These are phyloP conservation scores for Solenopsis fugax DNA, from an alignment of 1,140 invertebrate species.

Conservation along the genomic window DNA sequence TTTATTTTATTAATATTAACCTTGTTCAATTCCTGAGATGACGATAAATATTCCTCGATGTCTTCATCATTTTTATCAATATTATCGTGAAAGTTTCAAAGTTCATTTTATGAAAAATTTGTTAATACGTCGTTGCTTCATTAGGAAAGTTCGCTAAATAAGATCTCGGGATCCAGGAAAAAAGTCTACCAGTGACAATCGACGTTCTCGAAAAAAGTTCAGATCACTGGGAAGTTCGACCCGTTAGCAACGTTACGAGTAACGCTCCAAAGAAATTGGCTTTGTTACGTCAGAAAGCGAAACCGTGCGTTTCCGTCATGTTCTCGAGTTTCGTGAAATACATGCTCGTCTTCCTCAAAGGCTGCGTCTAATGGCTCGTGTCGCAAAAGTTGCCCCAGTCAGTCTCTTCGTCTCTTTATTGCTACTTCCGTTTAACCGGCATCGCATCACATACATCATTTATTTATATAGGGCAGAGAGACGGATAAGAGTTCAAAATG, in stretches of 20 bases:
- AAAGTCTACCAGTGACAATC: conserved; percentile 23
- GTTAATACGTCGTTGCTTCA: conserved; percentile 10
- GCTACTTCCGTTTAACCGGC: conserved; percentile 21
- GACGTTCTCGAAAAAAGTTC: conserved; percentile 55
- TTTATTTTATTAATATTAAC: background rate
- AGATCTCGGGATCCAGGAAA: background rate
- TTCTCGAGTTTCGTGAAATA: conserved; percentile 43
- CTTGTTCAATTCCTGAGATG: background rate
- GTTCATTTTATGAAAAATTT: conserved; percentile 9
- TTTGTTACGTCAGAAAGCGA: conserved; percentile 68
- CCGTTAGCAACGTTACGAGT: conserved; percentile 65
- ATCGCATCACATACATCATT: conserved; percentile 30
- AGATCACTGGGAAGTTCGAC: conserved; percentile 56
- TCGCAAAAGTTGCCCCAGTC: conserved; percentile 59
- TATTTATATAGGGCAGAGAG: conserved; percentile 21
- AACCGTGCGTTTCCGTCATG: conserved; percentile 55
- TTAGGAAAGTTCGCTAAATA: conserved; percentile 26
- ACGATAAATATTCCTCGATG: background rate
- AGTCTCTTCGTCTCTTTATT: background rate
- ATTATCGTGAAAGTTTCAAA: background rate
- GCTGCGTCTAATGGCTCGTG: conserved; percentile 66
- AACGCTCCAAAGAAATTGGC: conserved; percentile 67
- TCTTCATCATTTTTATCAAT: background rate
- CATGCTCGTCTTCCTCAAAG: conserved; percentile 64
- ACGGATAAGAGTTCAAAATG: background rate